Evolutionary conservation across 1,140 invertebrate species (phyloP).

Genomic region (Neotoxoptera formosana): DNA sequence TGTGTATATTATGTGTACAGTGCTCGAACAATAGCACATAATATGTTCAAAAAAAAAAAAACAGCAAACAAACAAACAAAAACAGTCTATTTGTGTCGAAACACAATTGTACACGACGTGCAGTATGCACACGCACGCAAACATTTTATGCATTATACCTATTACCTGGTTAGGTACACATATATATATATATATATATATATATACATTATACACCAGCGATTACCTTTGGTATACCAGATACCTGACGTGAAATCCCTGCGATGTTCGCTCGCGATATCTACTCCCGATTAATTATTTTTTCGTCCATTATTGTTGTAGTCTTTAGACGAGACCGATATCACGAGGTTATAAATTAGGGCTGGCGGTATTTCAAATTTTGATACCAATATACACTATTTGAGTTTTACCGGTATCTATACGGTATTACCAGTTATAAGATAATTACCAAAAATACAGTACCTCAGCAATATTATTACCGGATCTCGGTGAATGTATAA

Average conservation of each 20-base stretch:
- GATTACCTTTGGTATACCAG: neutral
- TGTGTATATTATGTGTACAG: neutral
- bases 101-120: neutral
- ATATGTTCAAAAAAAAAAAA: neutral
- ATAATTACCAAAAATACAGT: too few relatives aligned
- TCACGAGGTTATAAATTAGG: neutral
- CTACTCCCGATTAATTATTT: neutral
- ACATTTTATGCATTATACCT: neutral
- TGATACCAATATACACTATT: too few relatives aligned
- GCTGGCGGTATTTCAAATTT: too few relatives aligned
- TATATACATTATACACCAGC: neutral
- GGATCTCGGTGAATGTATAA: too few relatives aligned
- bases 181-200: too few relatives aligned
- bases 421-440: too few relatives aligned
- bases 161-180: too few relatives aligned
- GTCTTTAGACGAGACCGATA: neutral
- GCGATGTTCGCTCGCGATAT: neutral
- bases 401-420: too few relatives aligned
- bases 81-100: neutral
- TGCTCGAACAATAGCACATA: neutral
- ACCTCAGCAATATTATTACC: too few relatives aligned
- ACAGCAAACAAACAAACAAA: neutral
- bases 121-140: too few relatives aligned
- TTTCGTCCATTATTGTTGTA: neutral
- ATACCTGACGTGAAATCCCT: neutral